These are phyloP conservation scores for Phymorhynchus buccinoides DNA, from an alignment of 1,140 invertebrate genomes.

Conservation along the genomic window DNA sequence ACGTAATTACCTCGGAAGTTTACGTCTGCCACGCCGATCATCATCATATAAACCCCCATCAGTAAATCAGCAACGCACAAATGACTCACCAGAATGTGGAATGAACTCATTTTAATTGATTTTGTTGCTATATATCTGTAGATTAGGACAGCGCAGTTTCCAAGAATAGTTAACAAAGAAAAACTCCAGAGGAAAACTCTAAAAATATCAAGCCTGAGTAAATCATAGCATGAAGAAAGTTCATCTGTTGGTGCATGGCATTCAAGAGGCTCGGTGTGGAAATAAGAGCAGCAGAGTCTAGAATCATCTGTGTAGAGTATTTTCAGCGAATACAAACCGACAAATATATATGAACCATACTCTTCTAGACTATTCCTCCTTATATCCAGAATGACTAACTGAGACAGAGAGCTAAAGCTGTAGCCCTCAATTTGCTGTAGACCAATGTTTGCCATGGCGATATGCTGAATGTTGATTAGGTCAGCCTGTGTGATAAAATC, in stretches of 20 bases:
- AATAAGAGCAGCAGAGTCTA: slow-evolving; percentile 49
- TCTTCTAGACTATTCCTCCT: background rate
- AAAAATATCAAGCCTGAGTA: slow-evolving; percentile 43
- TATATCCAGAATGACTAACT: background rate
- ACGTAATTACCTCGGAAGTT: slow-evolving; percentile 55
- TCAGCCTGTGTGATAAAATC: background rate
- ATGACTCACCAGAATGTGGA: slow-evolving; percentile 55
- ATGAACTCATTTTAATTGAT: slow-evolving; percentile 39
- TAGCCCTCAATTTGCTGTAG: background rate
- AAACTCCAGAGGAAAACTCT: slow-evolving; percentile 49
- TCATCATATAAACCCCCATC: slow-evolving; percentile 64
- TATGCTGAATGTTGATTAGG: background rate
- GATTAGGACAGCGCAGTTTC: slow-evolving; percentile 53
- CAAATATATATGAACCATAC: slow-evolving; percentile 27
- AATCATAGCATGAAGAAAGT: slow-evolving; percentile 54
- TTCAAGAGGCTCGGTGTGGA: background rate
- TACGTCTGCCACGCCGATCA: slow-evolving; percentile 58
- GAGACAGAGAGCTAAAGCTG: background rate
- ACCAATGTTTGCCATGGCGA: background rate
- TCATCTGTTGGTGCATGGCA: slow-evolving; percentile 48
- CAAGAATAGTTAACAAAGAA: slow-evolving; percentile 45
- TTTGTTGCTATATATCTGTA: slow-evolving; percentile 41
- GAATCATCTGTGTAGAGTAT: slow-evolving; percentile 41
- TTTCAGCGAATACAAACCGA: background rate
- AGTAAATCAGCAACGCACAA: slow-evolving; percentile 60